Conservation (phyloP, 2,888 invertebrate genomes). For the Herminia tarsipennalis region DNA sequence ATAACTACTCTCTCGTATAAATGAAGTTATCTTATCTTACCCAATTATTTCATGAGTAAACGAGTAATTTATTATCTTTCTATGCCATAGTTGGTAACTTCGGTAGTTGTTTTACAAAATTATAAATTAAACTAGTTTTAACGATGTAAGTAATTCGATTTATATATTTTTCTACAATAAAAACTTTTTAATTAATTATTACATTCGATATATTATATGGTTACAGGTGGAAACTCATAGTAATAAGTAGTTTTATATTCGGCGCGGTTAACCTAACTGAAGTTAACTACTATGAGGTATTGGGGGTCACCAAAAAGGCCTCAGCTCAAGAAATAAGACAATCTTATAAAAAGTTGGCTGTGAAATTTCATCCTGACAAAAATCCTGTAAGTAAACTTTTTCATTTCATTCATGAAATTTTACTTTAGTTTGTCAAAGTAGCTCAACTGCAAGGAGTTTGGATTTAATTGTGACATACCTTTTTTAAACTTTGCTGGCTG, state of each 20-base stretch:
- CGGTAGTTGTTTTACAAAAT: background rate
- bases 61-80: background rate
- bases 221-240: constrained; percentile 61
- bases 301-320: constrained; percentile 88
- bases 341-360: constrained; percentile 92
- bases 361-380: constrained; percentile 92
- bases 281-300: constrained; percentile 86
- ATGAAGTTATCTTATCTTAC: constrained; percentile 40
- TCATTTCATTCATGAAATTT: background rate
- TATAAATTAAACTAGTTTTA: background rate
- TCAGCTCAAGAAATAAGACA: constrained; percentile 89
- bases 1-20: constrained; percentile 42
- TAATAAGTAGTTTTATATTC: constrained; percentile 50
- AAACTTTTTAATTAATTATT: constrained; percentile 2
- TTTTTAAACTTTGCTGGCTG: too few species aligned
- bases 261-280: constrained; percentile 62
- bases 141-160: constrained; percentile 50
- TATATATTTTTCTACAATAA: too few species aligned
- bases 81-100: background rate
- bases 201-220: background rate
- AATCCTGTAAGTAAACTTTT: constrained; percentile 76
- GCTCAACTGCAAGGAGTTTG: too few species aligned
- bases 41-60: constrained; percentile 27
- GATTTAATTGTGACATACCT: too few species aligned
- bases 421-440: too few species aligned